Percentiles rank a stretch among this genome's conserved stretches.
These are phyloP conservation scores for Alfaro cultratus DNA, from an alignment of 2,797 vertebrate genomes.

Conservation along the genomic window DNA sequence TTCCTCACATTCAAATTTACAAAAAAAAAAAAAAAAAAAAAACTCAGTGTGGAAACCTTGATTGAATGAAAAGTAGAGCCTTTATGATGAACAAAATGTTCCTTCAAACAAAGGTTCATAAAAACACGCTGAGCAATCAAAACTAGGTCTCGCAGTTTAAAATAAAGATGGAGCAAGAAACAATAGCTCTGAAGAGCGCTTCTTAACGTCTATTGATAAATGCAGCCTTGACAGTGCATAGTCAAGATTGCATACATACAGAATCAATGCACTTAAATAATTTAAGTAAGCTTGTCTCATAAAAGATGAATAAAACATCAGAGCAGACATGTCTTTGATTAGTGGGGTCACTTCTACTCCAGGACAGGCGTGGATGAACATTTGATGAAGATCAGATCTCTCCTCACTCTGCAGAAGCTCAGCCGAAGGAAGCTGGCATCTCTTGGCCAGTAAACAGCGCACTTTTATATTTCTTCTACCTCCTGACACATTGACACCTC, in stretches of 20 bases:
- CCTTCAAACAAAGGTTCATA: neutral
- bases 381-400: constrained; percentile 77
- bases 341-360: constrained; percentile 70
- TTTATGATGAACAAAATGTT: neutral
- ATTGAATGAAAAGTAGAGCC: neutral
- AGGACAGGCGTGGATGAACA: constrained; percentile 72
- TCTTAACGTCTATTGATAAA: constrained; percentile 64
- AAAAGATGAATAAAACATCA: constrained; percentile 80
- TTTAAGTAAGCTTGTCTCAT: constrained; percentile 78
- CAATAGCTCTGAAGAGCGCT: constrained; percentile 31
- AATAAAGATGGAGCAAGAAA: constrained; percentile 55
- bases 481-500: constrained; percentile 86
- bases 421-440: constrained; percentile 66
- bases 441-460: constrained; percentile 84
- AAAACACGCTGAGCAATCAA: neutral
- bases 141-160: constrained; percentile 7
- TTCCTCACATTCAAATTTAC: neutral
- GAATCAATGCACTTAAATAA: constrained; percentile 83
- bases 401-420: constrained; percentile 54
- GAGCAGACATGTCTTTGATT: constrained; percentile 80
- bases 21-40: neutral
- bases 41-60: neutral
- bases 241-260: constrained; percentile 77
- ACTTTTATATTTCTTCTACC: constrained; percentile 84
- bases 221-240: constrained; percentile 43